Percentiles rank a stretch among this genome's conserved stretches.
Evolutionary conservation across 2,888 invertebrate genomes (phyloP).

Genomic region (Lumbricus terrestris): DNA sequence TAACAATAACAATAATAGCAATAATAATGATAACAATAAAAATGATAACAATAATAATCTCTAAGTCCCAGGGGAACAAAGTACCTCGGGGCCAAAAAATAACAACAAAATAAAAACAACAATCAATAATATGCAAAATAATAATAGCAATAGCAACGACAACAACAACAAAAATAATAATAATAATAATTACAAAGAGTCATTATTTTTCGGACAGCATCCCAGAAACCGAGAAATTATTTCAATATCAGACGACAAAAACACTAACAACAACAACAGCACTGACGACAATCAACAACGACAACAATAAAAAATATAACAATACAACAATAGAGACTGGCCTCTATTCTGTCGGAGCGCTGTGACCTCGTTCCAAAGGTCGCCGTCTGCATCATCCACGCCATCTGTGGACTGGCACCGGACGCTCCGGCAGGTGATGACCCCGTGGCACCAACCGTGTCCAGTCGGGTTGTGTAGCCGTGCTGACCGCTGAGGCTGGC

Average conservation of each 20-base stretch:
- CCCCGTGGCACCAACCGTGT: conserved; percentile 11
- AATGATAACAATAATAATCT: too few relatives aligned
- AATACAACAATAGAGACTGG: not conserved
- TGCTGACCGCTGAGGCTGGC: not conserved
- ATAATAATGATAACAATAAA: too few relatives aligned
- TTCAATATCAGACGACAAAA: too few relatives aligned
- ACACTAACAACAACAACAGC: not conserved
- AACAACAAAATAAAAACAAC: not conserved
- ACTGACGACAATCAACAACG: not conserved
- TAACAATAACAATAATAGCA: too few relatives aligned
- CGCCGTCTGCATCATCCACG: conserved; percentile 19
- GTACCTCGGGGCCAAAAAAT: too few relatives aligned
- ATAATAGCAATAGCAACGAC: not conserved
- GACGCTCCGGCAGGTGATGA: not conserved
- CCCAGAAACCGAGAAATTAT: too few relatives aligned
- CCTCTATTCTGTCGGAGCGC: conserved; percentile 32
- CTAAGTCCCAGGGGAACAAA: too few relatives aligned
- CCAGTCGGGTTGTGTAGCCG: not conserved
- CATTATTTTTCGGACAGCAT: too few relatives aligned
- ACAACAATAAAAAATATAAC: not conserved
- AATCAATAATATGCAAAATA: not conserved
- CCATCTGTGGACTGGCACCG: not conserved
- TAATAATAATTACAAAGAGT: too few relatives aligned
- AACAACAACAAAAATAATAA: not conserved
- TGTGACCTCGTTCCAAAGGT: conserved; percentile 18